Evolutionary conservation across 2,113 vertebrate species (phyloP).

Genomic region (Cebus imitator): DNA sequence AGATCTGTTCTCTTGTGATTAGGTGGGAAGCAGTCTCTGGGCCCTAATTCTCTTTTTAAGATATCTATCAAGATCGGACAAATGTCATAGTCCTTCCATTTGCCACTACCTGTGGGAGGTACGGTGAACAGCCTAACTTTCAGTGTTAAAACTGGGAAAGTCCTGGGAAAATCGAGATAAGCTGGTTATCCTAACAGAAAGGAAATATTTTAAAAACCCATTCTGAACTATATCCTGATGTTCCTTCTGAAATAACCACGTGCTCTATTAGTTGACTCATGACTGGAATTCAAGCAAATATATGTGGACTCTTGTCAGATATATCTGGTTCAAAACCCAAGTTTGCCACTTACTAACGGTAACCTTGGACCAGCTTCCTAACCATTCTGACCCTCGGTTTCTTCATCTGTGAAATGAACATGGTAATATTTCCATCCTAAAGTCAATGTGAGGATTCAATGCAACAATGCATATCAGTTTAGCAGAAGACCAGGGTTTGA

Average conservation of each 20-base stretch:
- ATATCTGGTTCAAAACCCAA: background rate
- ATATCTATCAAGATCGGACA: background rate
- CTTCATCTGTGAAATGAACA: background rate
- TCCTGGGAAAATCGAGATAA: background rate
- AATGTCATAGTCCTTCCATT: background rate
- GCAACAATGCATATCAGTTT: background rate
- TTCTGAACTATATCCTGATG: background rate
- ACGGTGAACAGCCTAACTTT: background rate
- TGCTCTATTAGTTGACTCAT: background rate
- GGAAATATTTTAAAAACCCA: background rate
- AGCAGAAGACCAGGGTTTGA: background rate
- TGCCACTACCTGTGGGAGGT: background rate
- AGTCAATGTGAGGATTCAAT: background rate
- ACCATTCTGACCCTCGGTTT: background rate
- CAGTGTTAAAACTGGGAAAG: background rate
- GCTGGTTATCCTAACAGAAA: background rate
- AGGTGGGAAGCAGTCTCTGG: background rate
- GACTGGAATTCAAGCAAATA: background rate
- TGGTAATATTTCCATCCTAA: background rate
- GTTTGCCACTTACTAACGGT: background rate
- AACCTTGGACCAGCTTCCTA: background rate
- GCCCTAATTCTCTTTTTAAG: background rate
- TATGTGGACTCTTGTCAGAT: background rate
- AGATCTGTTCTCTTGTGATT: background rate
- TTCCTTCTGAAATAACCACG: background rate